These are phyloP conservation scores for Danio albolineatus DNA, from an alignment of 2,797 vertebrate species.

Conservation along the genomic window DNA sequence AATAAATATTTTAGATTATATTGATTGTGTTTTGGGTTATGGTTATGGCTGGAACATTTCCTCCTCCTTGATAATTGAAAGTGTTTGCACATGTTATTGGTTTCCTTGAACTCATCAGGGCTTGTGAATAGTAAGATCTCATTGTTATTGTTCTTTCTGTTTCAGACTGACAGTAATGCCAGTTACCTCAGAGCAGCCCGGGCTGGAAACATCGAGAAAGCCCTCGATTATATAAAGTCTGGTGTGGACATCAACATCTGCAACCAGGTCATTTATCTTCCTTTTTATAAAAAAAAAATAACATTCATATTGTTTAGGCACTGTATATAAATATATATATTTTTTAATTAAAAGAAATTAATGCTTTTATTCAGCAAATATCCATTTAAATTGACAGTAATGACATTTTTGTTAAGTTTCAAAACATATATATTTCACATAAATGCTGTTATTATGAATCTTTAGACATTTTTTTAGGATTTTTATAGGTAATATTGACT, in stretches of 20 bases:
- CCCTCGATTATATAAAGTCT: conserved; percentile 95
- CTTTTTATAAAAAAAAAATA: neutral
- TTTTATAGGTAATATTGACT: too few relatives aligned
- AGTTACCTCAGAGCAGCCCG: conserved; percentile 95
- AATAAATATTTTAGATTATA: too few relatives aligned
- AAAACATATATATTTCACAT: neutral
- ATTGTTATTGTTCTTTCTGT: conserved; percentile 49
- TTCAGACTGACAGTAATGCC: conserved; percentile 93
- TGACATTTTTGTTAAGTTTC: neutral
- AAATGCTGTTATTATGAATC: neutral
- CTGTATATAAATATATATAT: neutral
- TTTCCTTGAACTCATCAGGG: neutral
- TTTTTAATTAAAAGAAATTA: too few relatives aligned
- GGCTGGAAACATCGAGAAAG: conserved; percentile 96
- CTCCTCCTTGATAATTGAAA: neutral
- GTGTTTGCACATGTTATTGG: neutral
- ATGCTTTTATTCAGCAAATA: neutral
- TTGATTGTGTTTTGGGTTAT: too few relatives aligned
- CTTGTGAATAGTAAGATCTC: neutral
- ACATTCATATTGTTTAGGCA: neutral
- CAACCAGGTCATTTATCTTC: conserved; percentile 86
- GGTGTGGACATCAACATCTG: conserved; percentile 99
- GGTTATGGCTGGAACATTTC: too few relatives aligned
- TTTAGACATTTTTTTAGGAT: too few relatives aligned
- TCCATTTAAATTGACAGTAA: neutral